Evolutionary conservation across 1,140 invertebrate genomes (phyloP), one percentile per base, ranked within the genome.

Genomic region (Drosophila ananassae): DNA sequence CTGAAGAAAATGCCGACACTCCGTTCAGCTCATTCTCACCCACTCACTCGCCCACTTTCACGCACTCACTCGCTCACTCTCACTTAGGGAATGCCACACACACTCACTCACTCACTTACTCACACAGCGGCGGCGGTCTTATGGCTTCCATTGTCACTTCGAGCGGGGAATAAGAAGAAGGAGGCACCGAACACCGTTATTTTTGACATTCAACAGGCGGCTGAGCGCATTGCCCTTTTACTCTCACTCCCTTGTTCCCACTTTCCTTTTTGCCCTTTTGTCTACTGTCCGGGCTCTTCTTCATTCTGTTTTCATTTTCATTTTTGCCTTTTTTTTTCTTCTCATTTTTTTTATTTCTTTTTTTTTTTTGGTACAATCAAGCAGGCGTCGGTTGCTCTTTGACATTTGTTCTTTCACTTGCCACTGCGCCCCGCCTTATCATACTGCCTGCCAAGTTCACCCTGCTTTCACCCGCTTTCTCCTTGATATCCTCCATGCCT

Each of bases 161-260:
- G 17, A 10, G 7, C 6, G 32, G 41, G 37, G 28, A 28, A n/a
- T 52, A 39, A 32, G 24, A 47, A 34, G 32, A 13, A 47, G 32
- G 21, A 25, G n/a, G 28, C 7, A 28, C 9, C 9, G 30, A 54
- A 55, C 50, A 48, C 53, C 59, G 76, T 79, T 59, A 72, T 60
- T 55, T 73, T 73, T 67, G 78, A 64, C 71, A 83, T 83, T 83
- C 79, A 83, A 83, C 79, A 83, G 79, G 79, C 79, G 41, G 60
- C 71, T 39, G 53, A 74, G 72, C 72, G 52, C 71, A 74, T 74
- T 73, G 69, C 60, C 72, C 59, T 67, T 66, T 71, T 39, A 37
- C 34, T 47, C n/a, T 28, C 48, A 25, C 37, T 12, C 25, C 9
- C 25, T 17, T 17, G 21, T 12, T 10, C 24, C 12, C 0, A 17